Conservation (phyloP, 2,797 vertebrate genomes). For the Phylloscopus collybita region DNA sequence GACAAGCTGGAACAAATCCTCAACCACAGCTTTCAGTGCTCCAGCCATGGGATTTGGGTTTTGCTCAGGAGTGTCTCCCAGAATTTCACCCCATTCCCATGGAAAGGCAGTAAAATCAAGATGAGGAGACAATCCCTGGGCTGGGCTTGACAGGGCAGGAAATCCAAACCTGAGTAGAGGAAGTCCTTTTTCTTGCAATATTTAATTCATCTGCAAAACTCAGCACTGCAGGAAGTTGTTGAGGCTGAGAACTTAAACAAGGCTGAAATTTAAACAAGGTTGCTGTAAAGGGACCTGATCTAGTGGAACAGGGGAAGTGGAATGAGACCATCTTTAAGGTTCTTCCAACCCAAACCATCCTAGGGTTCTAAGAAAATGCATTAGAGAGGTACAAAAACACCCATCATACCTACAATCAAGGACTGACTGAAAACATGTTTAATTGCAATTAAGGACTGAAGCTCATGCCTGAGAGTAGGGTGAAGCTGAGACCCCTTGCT, state of each 20-base stretch:
- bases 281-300: background rate
- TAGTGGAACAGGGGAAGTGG: background rate
- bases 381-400: fast-evolving
- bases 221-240: background rate
- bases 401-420: too few species aligned
- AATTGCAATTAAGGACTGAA: background rate
- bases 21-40: background rate
- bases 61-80: background rate
- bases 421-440: background rate
- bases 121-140: fast-evolving
- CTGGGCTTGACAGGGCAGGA: background rate
- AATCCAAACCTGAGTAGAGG: background rate
- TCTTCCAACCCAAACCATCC: background rate
- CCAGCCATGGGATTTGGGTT: background rate
- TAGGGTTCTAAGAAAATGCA: background rate
- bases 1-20: background rate
- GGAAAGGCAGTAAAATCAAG: fast-evolving
- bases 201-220: background rate
- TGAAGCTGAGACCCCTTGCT: background rate
- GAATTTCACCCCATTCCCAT: background rate
- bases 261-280: background rate
- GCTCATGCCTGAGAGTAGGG: fast-evolving
- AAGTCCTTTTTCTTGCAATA: background rate
- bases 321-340: background rate
- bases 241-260: background rate